A percentile compares a stretch with the other conserved stretches of the same genome.
These are phyloP conservation scores for Carterocephalus palaemon DNA, from an alignment of 2,888 invertebrate genomes.

Conservation along the genomic window DNA sequence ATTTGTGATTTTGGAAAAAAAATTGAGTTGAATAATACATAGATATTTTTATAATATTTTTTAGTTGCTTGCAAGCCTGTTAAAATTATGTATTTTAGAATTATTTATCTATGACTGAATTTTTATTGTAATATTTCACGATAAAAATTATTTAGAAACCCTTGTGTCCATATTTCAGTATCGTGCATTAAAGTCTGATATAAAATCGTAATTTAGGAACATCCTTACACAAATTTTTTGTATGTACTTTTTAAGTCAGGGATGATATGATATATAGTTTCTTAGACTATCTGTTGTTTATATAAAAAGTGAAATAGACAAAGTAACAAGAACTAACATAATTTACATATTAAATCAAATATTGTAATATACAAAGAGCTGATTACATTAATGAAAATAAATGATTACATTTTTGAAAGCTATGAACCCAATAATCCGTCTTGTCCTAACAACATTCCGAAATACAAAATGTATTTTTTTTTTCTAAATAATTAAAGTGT, in stretches of 20 bases:
- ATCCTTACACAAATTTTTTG: slow-evolving; percentile 17
- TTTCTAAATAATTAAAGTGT: slow-evolving; percentile 45
- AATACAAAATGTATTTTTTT: slow-evolving; percentile 35
- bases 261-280: slow-evolving; percentile 2
- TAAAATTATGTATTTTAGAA: slow-evolving; percentile 19
- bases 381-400: too few species aligned
- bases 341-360: too few species aligned
- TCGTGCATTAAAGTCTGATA: slow-evolving; percentile 20
- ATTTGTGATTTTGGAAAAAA: too few species aligned
- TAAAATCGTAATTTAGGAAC: slow-evolving; percentile 12
- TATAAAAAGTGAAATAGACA: slow-evolving; percentile 2
- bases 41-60: slow-evolving; percentile 34
- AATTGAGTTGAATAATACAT: slow-evolving; percentile 32
- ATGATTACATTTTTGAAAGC: too few species aligned
- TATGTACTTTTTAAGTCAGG: slow-evolving; percentile 15
- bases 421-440: slow-evolving; percentile 14
- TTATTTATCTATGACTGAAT: slow-evolving; percentile 26
- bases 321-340: not conserved
- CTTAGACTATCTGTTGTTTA: too few species aligned
- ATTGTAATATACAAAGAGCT: too few species aligned
- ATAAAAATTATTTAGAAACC: slow-evolving; percentile 15
- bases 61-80: slow-evolving; percentile 37
- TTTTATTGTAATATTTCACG: slow-evolving; percentile 18
- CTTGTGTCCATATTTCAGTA: slow-evolving; percentile 16
- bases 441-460: slow-evolving; percentile 36